Percentiles rank a stretch among this genome's conserved stretches.
Conservation (phyloP, 2,888 invertebrate genomes). For the Pseudococcus jackbeardsleyi region DNA sequence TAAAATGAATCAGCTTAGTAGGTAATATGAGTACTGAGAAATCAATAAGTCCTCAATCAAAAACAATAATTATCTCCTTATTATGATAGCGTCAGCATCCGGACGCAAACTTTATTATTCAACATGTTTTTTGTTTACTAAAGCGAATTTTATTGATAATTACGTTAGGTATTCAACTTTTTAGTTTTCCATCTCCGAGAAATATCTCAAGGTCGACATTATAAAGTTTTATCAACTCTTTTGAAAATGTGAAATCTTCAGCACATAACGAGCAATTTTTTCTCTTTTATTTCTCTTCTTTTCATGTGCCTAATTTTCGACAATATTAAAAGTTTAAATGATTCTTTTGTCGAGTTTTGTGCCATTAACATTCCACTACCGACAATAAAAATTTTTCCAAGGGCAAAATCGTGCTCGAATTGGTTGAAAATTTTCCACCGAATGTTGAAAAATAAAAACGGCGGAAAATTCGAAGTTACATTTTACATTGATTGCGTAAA, state of each 20-base stretch:
- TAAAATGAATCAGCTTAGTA: no score
- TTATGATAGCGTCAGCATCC: no score
- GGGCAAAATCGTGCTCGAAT: neutral
- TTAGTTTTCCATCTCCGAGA: neutral
- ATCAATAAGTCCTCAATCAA: no score
- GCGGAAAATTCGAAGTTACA: neutral
- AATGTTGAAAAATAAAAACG: neutral
- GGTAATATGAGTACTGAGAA: no score
- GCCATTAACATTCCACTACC: neutral
- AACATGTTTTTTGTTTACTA: no score
- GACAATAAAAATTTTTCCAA: slow-evolving; percentile 6
- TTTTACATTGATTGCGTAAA: neutral
- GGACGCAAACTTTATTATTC: no score
- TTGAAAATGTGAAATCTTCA: neutral
- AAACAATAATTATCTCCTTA: no score
- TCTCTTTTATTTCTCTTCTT: neutral
- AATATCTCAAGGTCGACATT: neutral
- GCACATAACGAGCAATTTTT: neutral
- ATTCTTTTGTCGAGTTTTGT: neutral
- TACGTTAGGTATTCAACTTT: no score
- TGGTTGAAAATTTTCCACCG: neutral
- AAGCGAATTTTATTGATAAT: no score
- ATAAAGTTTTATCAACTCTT: neutral
- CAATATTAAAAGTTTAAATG: neutral
- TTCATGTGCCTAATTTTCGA: neutral